These are phyloP conservation scores for Balanococcus diminutus DNA, from an alignment of 2,888 invertebrate genomes.

Conservation along the genomic window DNA sequence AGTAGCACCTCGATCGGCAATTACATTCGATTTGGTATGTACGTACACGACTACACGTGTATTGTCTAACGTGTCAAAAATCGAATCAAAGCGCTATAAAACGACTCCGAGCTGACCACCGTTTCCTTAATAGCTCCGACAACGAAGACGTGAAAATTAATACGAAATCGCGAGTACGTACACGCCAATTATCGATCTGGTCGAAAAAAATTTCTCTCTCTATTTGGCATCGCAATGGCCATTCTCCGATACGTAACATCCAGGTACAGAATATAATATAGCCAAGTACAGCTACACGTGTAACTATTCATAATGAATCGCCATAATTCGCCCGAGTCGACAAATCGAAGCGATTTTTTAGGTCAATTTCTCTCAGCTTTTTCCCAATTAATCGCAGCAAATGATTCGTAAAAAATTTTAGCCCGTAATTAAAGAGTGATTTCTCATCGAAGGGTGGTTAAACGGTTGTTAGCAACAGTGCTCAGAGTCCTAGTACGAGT, in stretches of 20 bases:
- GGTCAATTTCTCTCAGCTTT: neutral
- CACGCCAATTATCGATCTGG: neutral
- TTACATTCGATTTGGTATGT: constrained; percentile 20
- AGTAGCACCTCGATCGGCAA: constrained; percentile 20
- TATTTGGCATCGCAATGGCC: neutral
- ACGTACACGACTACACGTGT: neutral
- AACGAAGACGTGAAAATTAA: neutral
- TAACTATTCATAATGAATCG: neutral
- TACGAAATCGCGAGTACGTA: constrained; percentile 21
- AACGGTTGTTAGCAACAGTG: neutral
- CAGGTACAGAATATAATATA: neutral
- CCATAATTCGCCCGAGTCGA: neutral
- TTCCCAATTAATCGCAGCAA: neutral
- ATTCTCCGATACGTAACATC: neutral
- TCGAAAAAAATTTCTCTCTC: neutral
- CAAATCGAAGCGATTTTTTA: neutral
- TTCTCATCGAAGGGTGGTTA: neutral
- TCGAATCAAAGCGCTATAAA: neutral
- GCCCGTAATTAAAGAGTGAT: neutral
- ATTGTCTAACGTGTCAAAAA: constrained; percentile 23
- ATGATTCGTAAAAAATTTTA: neutral
- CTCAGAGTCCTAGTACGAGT: neutral
- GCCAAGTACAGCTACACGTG: too few species aligned
- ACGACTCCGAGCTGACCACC: neutral
- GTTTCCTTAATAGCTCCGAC: neutral